These are phyloP conservation scores for Glaucidium brasilianum DNA, from an alignment of 2,113 vertebrate genomes.

Conservation along the genomic window DNA sequence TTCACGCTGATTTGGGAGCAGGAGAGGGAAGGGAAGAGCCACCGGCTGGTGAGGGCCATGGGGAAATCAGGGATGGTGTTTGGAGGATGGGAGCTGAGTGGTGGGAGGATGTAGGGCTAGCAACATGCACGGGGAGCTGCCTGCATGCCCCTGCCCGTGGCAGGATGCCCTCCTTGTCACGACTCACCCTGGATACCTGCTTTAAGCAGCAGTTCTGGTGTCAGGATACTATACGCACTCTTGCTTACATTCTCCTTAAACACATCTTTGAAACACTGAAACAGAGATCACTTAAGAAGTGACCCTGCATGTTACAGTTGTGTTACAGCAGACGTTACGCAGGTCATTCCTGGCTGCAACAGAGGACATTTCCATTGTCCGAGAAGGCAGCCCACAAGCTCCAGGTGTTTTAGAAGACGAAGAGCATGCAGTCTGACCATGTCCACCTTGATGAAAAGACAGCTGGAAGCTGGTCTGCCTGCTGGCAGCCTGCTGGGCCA, in stretches of 20 bases:
- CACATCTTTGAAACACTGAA: no score
- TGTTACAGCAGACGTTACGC: fast-evolving
- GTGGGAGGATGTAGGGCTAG: not conserved
- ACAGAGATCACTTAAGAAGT: not conserved
- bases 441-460: not conserved
- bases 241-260: not conserved
- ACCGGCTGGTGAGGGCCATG: fast-evolving
- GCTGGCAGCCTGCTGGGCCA: not conserved
- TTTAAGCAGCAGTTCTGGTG: not conserved
- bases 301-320: not conserved
- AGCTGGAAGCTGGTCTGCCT: not conserved
- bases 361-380: not conserved
- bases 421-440: not conserved
- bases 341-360: not conserved
- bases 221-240: not conserved
- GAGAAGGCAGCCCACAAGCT: not conserved
- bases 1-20: not conserved
- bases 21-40: not conserved
- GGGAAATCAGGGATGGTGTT: not conserved
- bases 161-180: not conserved
- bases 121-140: not conserved
- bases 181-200: not conserved
- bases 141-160: not conserved
- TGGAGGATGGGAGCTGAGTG: not conserved
- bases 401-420: not conserved